These are phyloP conservation scores for Athrips mouffetella DNA, from an alignment of 2,888 invertebrate genomes.

Conservation along the genomic window DNA sequence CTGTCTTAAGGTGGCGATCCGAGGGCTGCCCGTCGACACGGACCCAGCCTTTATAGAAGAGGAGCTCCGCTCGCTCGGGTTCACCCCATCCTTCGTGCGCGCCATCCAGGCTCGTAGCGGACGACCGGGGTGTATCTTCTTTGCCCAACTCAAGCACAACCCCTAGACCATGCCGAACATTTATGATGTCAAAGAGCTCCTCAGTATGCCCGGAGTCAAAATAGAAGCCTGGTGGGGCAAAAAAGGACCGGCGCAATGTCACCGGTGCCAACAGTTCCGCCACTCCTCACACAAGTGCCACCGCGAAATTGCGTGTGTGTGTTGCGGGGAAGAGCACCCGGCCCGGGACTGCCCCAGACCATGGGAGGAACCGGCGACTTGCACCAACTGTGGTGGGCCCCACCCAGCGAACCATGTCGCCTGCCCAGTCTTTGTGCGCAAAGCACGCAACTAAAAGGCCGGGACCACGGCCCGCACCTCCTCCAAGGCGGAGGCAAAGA, in stretches of 20 bases:
- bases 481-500: too few species aligned
- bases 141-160: not conserved
- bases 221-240: too few species aligned
- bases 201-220: too few species aligned
- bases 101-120: too few species aligned
- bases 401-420: conserved; percentile 20
- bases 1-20: conserved; percentile 18
- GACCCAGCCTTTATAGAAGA: not conserved
- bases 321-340: not conserved
- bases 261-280: too few species aligned
- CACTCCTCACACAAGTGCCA: too few species aligned
- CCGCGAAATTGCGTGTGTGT: too few species aligned
- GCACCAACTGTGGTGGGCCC: conserved; percentile 21
- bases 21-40: too few species aligned
- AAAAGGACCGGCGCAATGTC: too few species aligned
- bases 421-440: conserved; percentile 19
- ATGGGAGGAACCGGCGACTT: conserved; percentile 13
- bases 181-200: not conserved
- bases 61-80: not conserved
- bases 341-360: conserved; percentile 7
- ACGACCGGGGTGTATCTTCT: not conserved
- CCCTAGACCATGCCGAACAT: not conserved
- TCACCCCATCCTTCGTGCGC: not conserved
- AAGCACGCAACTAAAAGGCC: conserved; percentile 17
- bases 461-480: too few species aligned